These are phyloP conservation scores for Cyclargus thomasi DNA, from an alignment of 1,140 invertebrate species.

Conservation along the genomic window DNA sequence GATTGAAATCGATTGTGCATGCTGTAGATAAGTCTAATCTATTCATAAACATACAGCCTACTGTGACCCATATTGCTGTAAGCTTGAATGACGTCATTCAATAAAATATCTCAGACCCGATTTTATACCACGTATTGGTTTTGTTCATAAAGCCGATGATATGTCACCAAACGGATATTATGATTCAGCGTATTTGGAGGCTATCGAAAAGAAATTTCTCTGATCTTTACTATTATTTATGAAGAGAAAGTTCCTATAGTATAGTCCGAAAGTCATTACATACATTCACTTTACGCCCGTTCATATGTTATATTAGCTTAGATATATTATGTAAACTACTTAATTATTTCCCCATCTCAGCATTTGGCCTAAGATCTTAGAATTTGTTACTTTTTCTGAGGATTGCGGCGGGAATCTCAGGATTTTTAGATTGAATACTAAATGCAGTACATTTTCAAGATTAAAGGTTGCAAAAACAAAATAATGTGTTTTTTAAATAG, in stretches of 20 bases:
- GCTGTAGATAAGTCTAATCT: no score
- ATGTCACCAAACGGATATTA: constrained; percentile 1
- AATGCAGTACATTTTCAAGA: no score
- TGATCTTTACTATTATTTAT: not conserved
- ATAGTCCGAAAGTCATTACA: not conserved
- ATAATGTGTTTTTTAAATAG: no score
- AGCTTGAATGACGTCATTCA: not conserved
- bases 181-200: constrained; percentile 9
- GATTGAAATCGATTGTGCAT: no score
- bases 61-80: not conserved
- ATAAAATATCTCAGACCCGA: not conserved
- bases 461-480: no score
- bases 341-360: not conserved
- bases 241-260: constrained; percentile 3
- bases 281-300: not conserved
- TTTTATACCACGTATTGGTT: not conserved
- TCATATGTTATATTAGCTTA: not conserved
- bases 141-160: not conserved
- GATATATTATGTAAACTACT: not conserved
- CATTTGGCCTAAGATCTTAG: no score
- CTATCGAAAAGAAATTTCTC: constrained; percentile 10
- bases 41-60: not conserved
- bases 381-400: no score
- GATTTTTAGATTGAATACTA: no score
- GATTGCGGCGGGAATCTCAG: no score